phyloP scores from a whole-genome alignment of 2,113 vertebrate genomes.

The Phocoena phocoena region DNA sequence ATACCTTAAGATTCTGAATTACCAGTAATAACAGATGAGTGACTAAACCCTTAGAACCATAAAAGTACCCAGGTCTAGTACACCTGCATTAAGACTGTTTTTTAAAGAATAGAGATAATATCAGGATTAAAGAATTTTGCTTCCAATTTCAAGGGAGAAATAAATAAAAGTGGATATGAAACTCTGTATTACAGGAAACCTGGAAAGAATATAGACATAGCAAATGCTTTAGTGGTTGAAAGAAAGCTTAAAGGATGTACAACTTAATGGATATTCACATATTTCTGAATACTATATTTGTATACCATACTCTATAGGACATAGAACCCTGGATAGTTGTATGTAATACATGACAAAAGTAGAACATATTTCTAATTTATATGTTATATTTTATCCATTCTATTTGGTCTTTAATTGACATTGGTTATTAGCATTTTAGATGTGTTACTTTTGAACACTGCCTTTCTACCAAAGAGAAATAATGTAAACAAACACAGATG shows the following conservation, averaged over 20 bases:
- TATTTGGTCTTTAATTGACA: neutral
- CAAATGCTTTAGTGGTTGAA: neutral
- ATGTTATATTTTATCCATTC: neutral
- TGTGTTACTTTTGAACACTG: neutral
- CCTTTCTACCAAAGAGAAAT: neutral
- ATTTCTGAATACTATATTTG: neutral
- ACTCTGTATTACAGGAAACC: neutral
- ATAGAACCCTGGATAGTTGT: neutral
- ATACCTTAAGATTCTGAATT: neutral
- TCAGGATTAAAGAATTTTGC: neutral
- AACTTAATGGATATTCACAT: neutral
- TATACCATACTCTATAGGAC: neutral
- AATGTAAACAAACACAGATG: neutral
- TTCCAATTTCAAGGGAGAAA: constrained; percentile 21
- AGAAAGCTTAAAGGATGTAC: neutral
- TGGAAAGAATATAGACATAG: neutral
- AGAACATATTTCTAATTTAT: neutral
- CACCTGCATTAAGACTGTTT: neutral
- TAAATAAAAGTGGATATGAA: neutral
- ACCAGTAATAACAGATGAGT: neutral
- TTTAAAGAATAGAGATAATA: neutral
- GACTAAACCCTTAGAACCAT: neutral
- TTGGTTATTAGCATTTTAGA: neutral
- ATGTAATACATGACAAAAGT: neutral
- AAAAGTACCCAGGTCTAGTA: neutral